Evolutionary conservation across 2,888 invertebrate genomes (phyloP).

Genomic region (Bhutanitis thaidina): DNA sequence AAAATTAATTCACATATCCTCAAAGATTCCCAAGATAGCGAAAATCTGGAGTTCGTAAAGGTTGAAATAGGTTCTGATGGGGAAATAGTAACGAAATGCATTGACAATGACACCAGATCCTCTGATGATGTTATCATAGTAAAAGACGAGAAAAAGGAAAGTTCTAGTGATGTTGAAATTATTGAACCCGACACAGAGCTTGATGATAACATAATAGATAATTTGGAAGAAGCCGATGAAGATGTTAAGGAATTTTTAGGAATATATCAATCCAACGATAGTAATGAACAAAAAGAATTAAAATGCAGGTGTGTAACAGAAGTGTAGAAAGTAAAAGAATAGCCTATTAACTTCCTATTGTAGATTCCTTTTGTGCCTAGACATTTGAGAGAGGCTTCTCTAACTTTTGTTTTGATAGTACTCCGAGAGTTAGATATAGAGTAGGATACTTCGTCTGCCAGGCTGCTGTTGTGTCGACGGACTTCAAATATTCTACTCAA

Average conservation of each 20-base stretch:
- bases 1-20: slow-evolving; percentile 31
- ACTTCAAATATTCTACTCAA: too few relatives aligned
- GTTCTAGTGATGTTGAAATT: slow-evolving; percentile 65
- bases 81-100: slow-evolving; percentile 55
- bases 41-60: slow-evolving; percentile 56
- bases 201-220: slow-evolving; percentile 56
- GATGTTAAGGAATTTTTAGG: slow-evolving; percentile 67
- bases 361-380: too few relatives aligned
- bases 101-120: slow-evolving; percentile 40
- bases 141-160: slow-evolving; percentile 40
- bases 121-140: slow-evolving; percentile 46
- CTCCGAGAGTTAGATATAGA: too few relatives aligned
- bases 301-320: slow-evolving; percentile 57
- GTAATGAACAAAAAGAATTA: slow-evolving; percentile 38
- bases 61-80: slow-evolving; percentile 68
- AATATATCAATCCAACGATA: slow-evolving; percentile 48
- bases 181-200: slow-evolving; percentile 55
- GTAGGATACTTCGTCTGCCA: too few relatives aligned
- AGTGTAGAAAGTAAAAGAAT: too few relatives aligned
- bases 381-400: too few relatives aligned
- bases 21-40: slow-evolving; percentile 18
- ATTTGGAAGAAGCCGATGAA: slow-evolving; percentile 69
- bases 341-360: too few relatives aligned
- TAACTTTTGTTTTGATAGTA: too few relatives aligned
- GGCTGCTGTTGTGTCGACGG: too few relatives aligned